Evolutionary conservation across 2,797 vertebrate genomes (phyloP).

Genomic region (Champsocephalus gunnari): DNA sequence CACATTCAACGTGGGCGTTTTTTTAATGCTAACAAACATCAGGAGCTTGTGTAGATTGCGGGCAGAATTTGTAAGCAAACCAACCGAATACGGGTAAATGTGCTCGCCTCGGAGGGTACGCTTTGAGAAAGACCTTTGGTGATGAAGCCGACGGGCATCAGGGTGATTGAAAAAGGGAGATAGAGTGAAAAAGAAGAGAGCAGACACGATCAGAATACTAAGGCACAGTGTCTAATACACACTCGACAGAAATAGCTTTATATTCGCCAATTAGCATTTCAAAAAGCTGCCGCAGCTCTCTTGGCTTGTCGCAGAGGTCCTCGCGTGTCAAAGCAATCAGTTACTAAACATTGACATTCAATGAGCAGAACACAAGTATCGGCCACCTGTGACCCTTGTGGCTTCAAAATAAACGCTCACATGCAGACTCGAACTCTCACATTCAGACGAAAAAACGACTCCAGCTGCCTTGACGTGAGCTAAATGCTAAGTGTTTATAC

Average conservation of each 20-base stretch:
- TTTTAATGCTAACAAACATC: slow-evolving; percentile 50
- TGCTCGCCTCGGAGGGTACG: slow-evolving; percentile 24
- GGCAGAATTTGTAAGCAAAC: slow-evolving; percentile 59
- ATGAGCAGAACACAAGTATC: slow-evolving; percentile 55
- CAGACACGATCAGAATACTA: slow-evolving; percentile 52
- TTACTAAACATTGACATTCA: slow-evolving; percentile 67
- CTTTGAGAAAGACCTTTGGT: slow-evolving; percentile 54
- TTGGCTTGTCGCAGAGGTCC: slow-evolving; percentile 53
- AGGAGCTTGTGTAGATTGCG: slow-evolving; percentile 28
- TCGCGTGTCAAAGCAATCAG: slow-evolving; percentile 74
- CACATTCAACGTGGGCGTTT: slow-evolving; percentile 32
- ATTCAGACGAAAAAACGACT: neutral
- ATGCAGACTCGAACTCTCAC: slow-evolving; percentile 12
- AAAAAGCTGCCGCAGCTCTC: slow-evolving; percentile 46
- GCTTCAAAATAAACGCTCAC: slow-evolving; percentile 12
- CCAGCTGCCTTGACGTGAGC: neutral
- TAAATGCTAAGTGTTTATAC: slow-evolving; percentile 11
- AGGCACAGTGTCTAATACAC: slow-evolving; percentile 55
- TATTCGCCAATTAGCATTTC: slow-evolving; percentile 76
- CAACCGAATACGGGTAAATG: slow-evolving; percentile 40
- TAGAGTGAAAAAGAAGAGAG: slow-evolving; percentile 18
- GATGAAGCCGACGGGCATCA: slow-evolving; percentile 33
- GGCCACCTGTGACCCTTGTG: slow-evolving; percentile 39
- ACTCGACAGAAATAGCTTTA: slow-evolving; percentile 68
- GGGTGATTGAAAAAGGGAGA: slow-evolving; percentile 59